Percentiles rank a stretch among this genome's conserved stretches.
Evolutionary conservation across 2,888 invertebrate species (phyloP).

Genomic region (Macaria notata): DNA sequence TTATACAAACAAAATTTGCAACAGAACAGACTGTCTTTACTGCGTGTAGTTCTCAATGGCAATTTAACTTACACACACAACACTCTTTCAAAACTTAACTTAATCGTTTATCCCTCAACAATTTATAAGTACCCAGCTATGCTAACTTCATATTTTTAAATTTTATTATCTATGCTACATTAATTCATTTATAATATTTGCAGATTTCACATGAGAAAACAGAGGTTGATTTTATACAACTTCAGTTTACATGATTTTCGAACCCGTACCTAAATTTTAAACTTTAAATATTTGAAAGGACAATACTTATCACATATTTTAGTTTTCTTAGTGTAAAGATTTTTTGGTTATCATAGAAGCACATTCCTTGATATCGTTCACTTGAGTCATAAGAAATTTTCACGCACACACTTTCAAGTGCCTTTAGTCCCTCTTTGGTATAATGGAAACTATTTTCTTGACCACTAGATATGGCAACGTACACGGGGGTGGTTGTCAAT

Average conservation of each 20-base stretch:
- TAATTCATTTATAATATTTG: not conserved
- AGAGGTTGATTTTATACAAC: constrained; percentile 1
- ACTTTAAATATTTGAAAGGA: constrained; percentile 5
- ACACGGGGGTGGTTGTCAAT: too few relatives aligned
- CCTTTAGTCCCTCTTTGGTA: not conserved
- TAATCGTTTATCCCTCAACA: constrained; percentile 9
- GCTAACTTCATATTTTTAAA: constrained; percentile 10
- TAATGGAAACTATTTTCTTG: not conserved
- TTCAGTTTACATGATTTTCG: constrained; percentile 1
- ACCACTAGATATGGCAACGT: not conserved
- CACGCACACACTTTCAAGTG: too few relatives aligned
- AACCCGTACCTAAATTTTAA: not conserved
- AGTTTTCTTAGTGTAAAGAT: not conserved
- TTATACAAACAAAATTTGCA: too few relatives aligned
- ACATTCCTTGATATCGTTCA: not conserved
- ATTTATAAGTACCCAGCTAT: constrained; percentile 19
- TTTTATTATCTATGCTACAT: constrained; percentile 5
- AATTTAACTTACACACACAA: too few relatives aligned
- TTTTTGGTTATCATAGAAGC: constrained; percentile 10
- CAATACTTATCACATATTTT: constrained; percentile 10
- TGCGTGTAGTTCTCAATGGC: too few relatives aligned
- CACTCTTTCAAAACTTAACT: too few relatives aligned
- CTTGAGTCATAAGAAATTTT: constrained; percentile 7
- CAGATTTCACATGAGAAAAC: constrained; percentile 1
- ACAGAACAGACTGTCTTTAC: too few relatives aligned